A percentile compares a stretch with the other conserved stretches of the same genome.
Evolutionary conservation across 2,797 vertebrate species (phyloP).

Genomic region (Onychomys leucogaster): DNA sequence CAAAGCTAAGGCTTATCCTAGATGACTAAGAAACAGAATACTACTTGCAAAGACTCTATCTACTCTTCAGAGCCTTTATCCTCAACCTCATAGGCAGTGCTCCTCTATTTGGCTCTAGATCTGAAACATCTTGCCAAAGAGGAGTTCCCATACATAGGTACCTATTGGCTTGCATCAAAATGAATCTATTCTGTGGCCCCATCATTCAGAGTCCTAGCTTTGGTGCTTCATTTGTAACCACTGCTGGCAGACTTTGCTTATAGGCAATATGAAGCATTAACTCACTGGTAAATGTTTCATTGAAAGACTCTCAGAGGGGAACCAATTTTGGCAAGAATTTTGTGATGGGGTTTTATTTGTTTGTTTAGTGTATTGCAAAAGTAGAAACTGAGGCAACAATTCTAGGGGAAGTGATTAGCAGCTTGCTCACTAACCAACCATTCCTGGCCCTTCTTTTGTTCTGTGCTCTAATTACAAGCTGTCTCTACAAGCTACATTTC

Average conservation of each 20-base stretch:
- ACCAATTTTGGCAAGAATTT: not conserved
- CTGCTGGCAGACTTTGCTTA: not conserved
- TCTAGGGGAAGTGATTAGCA: not conserved
- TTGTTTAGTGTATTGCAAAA: not conserved
- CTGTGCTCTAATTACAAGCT: not conserved
- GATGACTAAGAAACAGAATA: not conserved
- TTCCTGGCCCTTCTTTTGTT: not conserved
- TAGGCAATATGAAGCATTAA: not conserved
- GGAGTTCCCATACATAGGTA: fast-evolving
- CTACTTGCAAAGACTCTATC: not conserved
- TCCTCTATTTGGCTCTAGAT: not conserved
- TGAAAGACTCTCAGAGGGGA: not conserved
- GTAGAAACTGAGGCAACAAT: not conserved
- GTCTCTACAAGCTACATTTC: not conserved
- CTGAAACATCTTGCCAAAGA: not conserved
- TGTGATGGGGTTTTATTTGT: not conserved
- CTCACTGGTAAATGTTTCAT: not conserved
- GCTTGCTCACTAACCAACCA: not conserved
- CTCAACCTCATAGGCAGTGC: not conserved
- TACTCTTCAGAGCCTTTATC: not conserved
- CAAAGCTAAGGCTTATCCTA: not conserved
- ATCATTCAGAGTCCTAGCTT: not conserved
- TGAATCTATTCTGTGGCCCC: too few species aligned
- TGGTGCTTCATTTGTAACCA: not conserved
- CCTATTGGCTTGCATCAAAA: not conserved